Evolutionary conservation across 2,797 vertebrate genomes (phyloP), one percentile per base, ranked within the genome.

Genomic region (Gallinago nigripennis): DNA sequence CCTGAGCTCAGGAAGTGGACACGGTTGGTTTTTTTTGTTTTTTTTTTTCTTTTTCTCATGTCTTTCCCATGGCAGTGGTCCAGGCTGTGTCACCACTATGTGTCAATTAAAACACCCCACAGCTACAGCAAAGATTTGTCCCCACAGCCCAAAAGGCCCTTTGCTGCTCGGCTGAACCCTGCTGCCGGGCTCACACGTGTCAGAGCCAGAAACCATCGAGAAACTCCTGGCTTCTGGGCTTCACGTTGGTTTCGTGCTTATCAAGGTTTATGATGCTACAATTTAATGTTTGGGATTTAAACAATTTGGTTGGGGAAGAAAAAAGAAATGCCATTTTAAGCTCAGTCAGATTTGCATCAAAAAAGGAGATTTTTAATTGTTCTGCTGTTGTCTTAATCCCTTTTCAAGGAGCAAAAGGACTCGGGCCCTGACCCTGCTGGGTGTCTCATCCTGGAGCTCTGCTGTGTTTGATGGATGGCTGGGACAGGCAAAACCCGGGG

Each of bases 371-470:
- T 92, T 92, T 93, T 68, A 77, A 50, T 80, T 71, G 45, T 83
- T 85, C 37, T 66, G 37, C 24, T 82, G 48, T 64, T 87, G 64
- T 56, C 43, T 82, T 91, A 93, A 87, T 82, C 75, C 60, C 41
- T 70, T 94, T 87, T 46, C 53, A 78, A 72, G 76, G 76, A 61
- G 61, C 12, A 1, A 87, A 84, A 63, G 58, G 41, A 60, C 37
- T 4, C 0, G 0, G 16, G 24, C 50, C 37, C 57, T 94, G 91
- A 70, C 53, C 92, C 68, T 43, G 68, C 57, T 89, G 63, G 43
- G 69, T 63, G 83, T 65, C 58, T 30, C 2, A 1, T 68, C 79
- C 80, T 25, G 53, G 37, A 63, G 70, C 54, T 76, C 39, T 8
- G 60, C 84, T 75, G 48, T 33, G n/a, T 39, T 71, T 82, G 81